Conservation (phyloP, 2,888 invertebrate species). For the Idaea biselata region DNA sequence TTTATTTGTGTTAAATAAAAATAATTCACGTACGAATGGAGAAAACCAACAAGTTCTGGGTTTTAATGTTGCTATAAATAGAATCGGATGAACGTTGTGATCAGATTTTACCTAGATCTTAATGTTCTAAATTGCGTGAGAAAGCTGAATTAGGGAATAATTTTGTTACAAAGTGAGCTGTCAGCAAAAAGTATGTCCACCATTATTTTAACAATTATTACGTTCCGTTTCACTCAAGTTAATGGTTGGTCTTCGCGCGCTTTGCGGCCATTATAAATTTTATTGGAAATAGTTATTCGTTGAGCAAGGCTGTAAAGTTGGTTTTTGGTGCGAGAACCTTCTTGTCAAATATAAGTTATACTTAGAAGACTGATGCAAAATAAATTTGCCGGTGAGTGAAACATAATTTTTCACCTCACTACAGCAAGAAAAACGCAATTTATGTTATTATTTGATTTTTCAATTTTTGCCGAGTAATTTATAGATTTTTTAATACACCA, state of each 20-base stretch:
- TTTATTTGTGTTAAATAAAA: slow-evolving; percentile 58
- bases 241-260: slow-evolving; percentile 22
- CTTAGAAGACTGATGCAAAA: too few species aligned
- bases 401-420: too few species aligned
- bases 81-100: slow-evolving; percentile 42
- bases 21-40: slow-evolving; percentile 51
- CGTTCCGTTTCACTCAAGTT: slow-evolving; percentile 33
- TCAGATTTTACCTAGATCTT: slow-evolving; percentile 46
- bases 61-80: slow-evolving; percentile 19
- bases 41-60: slow-evolving; percentile 21
- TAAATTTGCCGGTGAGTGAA: too few species aligned
- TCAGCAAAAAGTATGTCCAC: slow-evolving; percentile 24
- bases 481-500: too few species aligned
- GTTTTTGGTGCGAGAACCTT: too few species aligned
- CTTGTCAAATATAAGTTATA: too few species aligned
- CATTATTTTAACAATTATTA: slow-evolving; percentile 42
- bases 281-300: too few species aligned
- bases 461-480: too few species aligned
- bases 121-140: slow-evolving; percentile 29
- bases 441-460: too few species aligned
- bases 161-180: neutral
- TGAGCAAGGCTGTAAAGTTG: too few species aligned
- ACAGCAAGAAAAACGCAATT: too few species aligned
- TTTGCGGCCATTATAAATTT: slow-evolving; percentile 1
- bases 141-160: slow-evolving; percentile 15